phyloP scores from a whole-genome alignment of 1,140 invertebrate genomes.

The Heterodera schachtii region DNA sequence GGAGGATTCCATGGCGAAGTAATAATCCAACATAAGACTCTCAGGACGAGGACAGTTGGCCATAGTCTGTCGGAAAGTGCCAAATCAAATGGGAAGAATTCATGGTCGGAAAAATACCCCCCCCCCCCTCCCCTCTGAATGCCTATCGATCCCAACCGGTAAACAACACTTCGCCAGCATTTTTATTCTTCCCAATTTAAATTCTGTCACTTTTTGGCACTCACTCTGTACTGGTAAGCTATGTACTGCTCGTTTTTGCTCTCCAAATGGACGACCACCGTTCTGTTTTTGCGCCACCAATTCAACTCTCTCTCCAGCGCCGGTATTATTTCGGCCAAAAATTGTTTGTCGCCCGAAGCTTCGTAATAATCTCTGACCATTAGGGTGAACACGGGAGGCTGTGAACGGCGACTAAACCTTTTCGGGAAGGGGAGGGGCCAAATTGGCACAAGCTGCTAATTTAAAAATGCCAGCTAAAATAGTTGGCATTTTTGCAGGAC shows the following conservation, averaged over 20 bases:
- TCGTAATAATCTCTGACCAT: constrained; percentile 79
- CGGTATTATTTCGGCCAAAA: constrained; percentile 47
- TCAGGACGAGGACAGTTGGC: constrained; percentile 48
- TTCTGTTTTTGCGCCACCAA: constrained; percentile 55
- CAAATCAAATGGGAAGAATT: no score
- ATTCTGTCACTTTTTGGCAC: background rate
- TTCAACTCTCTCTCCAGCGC: constrained; percentile 53
- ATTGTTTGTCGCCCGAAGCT: constrained; percentile 74
- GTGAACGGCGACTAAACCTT: constrained; percentile 71
- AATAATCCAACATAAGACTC: constrained; percentile 41
- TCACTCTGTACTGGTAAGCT: constrained; percentile 34
- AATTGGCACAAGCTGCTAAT: no score
- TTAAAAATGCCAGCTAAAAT: no score
- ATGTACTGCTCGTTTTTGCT: constrained; percentile 21
- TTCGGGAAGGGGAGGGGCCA: background rate
- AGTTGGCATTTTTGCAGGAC: no score
- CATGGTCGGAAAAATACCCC: no score
- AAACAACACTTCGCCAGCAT: no score
- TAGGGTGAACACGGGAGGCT: constrained; percentile 79
- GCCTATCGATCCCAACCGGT: no score
- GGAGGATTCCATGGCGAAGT: constrained; percentile 22
- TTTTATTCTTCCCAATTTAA: no score
- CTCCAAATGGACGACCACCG: constrained; percentile 19
- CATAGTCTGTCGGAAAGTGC: constrained; percentile 13
- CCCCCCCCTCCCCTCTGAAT: no score